Percentiles rank a stretch among this genome's conserved stretches.
These are phyloP conservation scores for Cheilosia impressa DNA, from an alignment of 2,888 invertebrate species.

Conservation along the genomic window DNA sequence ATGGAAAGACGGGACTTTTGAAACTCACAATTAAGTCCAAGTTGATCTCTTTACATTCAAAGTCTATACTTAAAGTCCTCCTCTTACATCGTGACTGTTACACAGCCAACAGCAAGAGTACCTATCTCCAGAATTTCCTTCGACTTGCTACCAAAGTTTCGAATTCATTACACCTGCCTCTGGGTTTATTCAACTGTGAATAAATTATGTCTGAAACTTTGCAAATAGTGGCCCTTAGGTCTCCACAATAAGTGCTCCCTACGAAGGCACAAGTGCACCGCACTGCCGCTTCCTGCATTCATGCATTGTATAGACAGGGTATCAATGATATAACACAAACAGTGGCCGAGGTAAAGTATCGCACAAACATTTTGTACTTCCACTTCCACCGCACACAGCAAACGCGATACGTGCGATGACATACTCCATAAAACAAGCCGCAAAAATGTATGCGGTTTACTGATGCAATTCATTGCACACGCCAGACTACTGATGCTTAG, in stretches of 20 bases:
- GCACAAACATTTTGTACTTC: slow-evolving; percentile 9
- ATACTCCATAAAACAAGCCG: slow-evolving; percentile 67
- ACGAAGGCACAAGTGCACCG: slow-evolving; percentile 17
- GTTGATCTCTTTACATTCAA: no score
- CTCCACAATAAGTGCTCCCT: not conserved
- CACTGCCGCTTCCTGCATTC: not conserved
- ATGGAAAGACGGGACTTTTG: no score
- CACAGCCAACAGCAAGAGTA: not conserved
- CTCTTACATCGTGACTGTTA: no score
- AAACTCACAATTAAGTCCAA: no score
- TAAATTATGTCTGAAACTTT: slow-evolving; percentile 55
- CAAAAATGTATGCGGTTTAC: slow-evolving; percentile 58
- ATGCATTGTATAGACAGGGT: not conserved
- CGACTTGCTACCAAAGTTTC: slow-evolving; percentile 11
- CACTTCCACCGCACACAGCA: not conserved
- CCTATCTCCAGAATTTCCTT: not conserved
- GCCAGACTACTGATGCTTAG: not conserved
- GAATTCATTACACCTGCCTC: slow-evolving; percentile 58
- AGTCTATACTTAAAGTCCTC: no score
- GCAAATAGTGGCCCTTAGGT: not conserved
- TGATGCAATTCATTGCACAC: slow-evolving; percentile 63
- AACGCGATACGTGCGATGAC: slow-evolving; percentile 45
- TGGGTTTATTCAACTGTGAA: slow-evolving; percentile 50
- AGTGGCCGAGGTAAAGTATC: slow-evolving; percentile 18
- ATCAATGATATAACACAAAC: slow-evolving; percentile 19